Base-by-base conservation (phyloP, 1,140 invertebrate genomes). In the Thaumatotibia leucotreta region DNA sequence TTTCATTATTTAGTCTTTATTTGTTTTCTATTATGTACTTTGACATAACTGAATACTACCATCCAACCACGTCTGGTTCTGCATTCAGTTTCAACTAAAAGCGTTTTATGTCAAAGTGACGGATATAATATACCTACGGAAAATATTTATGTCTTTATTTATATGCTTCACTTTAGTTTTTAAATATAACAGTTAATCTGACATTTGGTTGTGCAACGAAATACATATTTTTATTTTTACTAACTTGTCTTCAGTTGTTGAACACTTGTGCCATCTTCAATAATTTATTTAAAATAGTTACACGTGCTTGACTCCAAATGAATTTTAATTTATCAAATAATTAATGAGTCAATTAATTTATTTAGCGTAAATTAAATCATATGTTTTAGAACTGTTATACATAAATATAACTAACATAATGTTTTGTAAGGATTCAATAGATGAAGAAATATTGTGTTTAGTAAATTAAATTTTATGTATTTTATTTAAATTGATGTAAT, bases 131-230 rank as follows among this genome's bases (percentile, higher is more conserved):
- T 29, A 29, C 2, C 6, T 29, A 29, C 27, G 27, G 6, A 29
- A 29, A 4, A 29, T 4, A 29, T 29, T 2, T 4, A 29, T 29
- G 2, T 6, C 2, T 29, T 29, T 29, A 29, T 29, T 29, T 45
- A 4, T 45, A 20, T 22, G 23, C 20, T 22, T 20, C 23, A 24
- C 20, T 52, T 20, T 52, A 61, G 31, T 20, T 61, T 61, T 61
- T 61, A 61, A 17, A 10, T 61, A 10, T 32, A 61, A 27, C 23
- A 52, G 8, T 62, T 65, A 24, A 24, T 69, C 33, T 66, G 22
- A 58, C 33, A 67, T 64, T 80, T 76, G 76, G 74, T 78, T 78
- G 76, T 80, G 76, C 76, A 83, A 80, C 80, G 39, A 74, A 84
- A 77, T 74, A 72, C 73, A 69, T 63, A 68, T 73, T 64, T 58